Percentiles rank a stretch among this genome's conserved stretches.
Evolutionary conservation across 2,113 vertebrate species (phyloP).

Genomic region (Python bivittatus): DNA sequence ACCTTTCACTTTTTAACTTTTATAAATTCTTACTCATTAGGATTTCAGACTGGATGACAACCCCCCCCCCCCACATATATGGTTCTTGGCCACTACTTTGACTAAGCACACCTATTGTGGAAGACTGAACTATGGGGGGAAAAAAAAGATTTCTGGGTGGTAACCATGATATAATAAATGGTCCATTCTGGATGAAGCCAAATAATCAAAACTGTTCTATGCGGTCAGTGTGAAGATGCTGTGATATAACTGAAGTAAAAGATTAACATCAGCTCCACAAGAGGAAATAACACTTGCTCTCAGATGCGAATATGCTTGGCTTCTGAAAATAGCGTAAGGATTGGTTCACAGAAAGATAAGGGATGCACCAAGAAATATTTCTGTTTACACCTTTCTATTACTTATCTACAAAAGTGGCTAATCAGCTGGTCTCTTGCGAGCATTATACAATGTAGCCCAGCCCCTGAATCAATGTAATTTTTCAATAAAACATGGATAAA

Average conservation of each 20-base stretch:
- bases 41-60: neutral
- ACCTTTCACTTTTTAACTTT: neutral
- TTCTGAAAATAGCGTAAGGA: neutral
- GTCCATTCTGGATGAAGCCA: neutral
- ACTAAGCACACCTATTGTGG: neutral
- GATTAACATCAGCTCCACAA: neutral
- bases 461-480: neutral
- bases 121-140: neutral
- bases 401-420: neutral
- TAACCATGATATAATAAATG: neutral
- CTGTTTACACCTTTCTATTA: neutral
- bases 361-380: neutral
- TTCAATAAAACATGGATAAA: neutral
- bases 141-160: neutral
- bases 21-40: neutral
- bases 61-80: no score
- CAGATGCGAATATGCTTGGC: neutral
- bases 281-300: neutral
- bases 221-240: neutral
- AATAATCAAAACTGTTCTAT: neutral
- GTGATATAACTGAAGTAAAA: neutral
- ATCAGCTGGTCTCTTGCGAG: neutral
- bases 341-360: neutral
- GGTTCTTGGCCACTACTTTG: neutral
- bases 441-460: neutral